phyloP scores from a whole-genome alignment of 2,888 invertebrate species.

The Tetranychus truncatus region DNA sequence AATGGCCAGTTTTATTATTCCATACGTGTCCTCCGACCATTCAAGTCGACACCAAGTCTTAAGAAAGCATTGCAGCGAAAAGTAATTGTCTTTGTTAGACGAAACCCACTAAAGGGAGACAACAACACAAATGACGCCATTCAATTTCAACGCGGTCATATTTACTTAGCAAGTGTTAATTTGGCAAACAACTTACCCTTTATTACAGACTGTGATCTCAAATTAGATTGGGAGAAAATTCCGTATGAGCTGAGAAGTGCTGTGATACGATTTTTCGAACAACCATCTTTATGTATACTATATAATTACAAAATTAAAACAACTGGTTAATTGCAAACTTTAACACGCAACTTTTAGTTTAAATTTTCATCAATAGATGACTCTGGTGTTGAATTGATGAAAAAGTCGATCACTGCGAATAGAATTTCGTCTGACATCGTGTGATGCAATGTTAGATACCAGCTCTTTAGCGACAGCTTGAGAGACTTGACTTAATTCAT shows the following conservation, averaged over 20 bases:
- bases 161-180: not conserved
- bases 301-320: not conserved
- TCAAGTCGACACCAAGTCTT: not conserved
- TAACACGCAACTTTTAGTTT: not conserved
- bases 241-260: not conserved
- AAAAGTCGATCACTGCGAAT: too few relatives aligned
- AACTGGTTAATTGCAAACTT: not conserved
- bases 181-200: not conserved
- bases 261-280: not conserved
- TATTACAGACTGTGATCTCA: not conserved
- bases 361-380: too few relatives aligned
- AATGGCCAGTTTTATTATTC: not conserved
- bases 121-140: not conserved
- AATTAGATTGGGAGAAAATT: not conserved
- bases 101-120: not conserved
- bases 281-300: not conserved
- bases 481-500: too few relatives aligned
- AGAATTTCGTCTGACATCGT: too few relatives aligned
- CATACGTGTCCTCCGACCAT: not conserved
- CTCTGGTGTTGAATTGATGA: too few relatives aligned
- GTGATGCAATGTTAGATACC: too few relatives aligned
- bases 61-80: not conserved
- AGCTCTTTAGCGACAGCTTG: too few relatives aligned
- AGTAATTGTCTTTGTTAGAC: not conserved
- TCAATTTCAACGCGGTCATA: not conserved